Evolutionary conservation across 2,113 vertebrate genomes (phyloP), one percentile per base, ranked within the genome.

Genomic region (Alligator sinensis): DNA sequence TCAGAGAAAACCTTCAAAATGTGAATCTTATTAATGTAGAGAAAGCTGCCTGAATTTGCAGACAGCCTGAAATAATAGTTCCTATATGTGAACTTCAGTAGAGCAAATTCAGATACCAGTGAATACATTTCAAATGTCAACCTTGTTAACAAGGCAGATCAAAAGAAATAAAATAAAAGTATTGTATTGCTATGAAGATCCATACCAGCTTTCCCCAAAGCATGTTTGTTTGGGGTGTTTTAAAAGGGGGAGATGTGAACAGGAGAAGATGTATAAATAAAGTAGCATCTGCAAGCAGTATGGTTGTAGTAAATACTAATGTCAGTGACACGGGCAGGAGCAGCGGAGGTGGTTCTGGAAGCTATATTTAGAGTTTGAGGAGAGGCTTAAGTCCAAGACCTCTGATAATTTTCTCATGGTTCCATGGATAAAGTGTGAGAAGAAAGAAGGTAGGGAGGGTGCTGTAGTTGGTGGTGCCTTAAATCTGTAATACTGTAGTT

Each of bases 101-200:
- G 11, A 6, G 94, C 55, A 66, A 75, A 25, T 47, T 38, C 34
- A 80, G 72, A 34, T 0, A 0, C 4, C 27, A 7, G 28, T 15
- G 22, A 84, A 61, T 68, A 1, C 55, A 47, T 74, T 92, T 93
- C 84, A 27, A 75, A 88, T 86, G 47, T 78, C 62, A 77, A 22
- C 0, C 0, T 17, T 66, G 77, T 60, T 81, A 86, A 86, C 18
- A 84, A 79, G 81, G 78, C 60, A 76, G 60, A n/a, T 78, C 58
- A 86, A 30, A 80, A 55, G 34, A 38, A 22, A 2, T 72, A 77
- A 80, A 79, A 55, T 8, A 3, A 13, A 25, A 79, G 55, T n/a
- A 77, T 0, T 54, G 6, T 84, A 64, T 82, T 84, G 15, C n/a
- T 88, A 54, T 92, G 28, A 15, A n/a, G 60, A 30, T 34, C 30